A percentile compares a stretch with the other conserved stretches of the same genome.
Conservation (phyloP, 2,113 vertebrate genomes). For the Thalassarche chlororhynchos region DNA sequence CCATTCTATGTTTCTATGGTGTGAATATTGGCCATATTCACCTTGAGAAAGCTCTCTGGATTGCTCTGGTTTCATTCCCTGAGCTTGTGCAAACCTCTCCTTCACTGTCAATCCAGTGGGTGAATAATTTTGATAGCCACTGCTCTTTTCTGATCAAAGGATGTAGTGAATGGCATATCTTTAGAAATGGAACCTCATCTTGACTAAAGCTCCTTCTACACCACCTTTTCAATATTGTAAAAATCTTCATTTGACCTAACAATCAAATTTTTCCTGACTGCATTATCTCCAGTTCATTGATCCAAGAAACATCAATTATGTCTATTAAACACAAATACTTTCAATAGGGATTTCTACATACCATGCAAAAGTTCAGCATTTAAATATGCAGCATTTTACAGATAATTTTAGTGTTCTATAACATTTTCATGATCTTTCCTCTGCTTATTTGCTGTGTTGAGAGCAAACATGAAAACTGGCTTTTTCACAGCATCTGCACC, state of each 20-base stretch:
- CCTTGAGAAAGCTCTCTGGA: not conserved
- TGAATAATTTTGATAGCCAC: not conserved
- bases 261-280: not conserved
- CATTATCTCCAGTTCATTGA: not conserved
- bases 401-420: not conserved
- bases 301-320: not conserved
- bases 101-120: not conserved
- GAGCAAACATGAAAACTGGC: not conserved
- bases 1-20: not conserved
- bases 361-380: not conserved
- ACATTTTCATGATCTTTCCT: not conserved
- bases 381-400: not conserved
- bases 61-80: not conserved
- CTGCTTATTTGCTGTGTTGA: not conserved
- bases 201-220: not conserved
- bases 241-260: not conserved
- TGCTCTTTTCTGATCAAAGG: not conserved
- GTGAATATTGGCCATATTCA: not conserved
- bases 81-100: not conserved
- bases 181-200: not conserved
- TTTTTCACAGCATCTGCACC: conserved; percentile 5
- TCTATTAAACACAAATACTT: not conserved
- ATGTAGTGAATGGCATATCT: not conserved
- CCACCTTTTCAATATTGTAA: not conserved
- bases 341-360: not conserved